Conservation (phyloP, 23 tunicate species). For the Styela clava region DNA sequence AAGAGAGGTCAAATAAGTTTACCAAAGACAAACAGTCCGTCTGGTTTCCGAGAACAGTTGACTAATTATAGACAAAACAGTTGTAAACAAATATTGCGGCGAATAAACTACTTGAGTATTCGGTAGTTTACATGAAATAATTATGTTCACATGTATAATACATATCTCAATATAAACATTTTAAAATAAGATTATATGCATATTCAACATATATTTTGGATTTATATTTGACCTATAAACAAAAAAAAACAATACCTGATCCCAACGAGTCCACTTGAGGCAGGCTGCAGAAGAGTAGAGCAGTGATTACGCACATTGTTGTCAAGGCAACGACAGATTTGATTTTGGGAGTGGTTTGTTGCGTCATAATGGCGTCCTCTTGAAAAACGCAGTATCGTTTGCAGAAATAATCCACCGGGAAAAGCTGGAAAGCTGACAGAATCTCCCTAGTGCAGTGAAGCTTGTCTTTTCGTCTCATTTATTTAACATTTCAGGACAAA, state of each 20-base stretch:
- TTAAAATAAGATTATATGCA: too few species aligned
- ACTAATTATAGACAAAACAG: background rate
- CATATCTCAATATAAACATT: background rate
- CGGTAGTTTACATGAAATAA: background rate
- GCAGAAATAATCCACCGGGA: slow-evolving; percentile 33
- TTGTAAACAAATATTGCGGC: background rate
- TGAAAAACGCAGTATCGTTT: slow-evolving; percentile 30
- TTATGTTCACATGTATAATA: background rate
- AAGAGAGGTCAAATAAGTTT: too few species aligned
- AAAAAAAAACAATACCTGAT: slow-evolving; percentile 13
- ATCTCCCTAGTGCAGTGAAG: slow-evolving; percentile 16
- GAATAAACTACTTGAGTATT: background rate
- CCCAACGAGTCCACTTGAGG: slow-evolving; percentile 37
- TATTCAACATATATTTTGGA: too few species aligned
- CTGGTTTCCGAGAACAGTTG: background rate
- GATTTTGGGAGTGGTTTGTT: slow-evolving; percentile 8
- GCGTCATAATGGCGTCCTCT: slow-evolving; percentile 40
- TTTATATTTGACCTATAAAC: too few species aligned
- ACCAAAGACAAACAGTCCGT: background rate
- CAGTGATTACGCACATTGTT: slow-evolving; percentile 1
- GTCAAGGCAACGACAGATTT: slow-evolving; percentile 15
- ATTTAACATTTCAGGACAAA: background rate
- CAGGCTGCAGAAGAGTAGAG: slow-evolving; percentile 9
- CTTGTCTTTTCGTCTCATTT: slow-evolving; percentile 12
- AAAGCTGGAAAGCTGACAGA: slow-evolving; percentile 15